Conservation (phyloP, 1,140 invertebrate species). For the Pinna nobilis region DNA sequence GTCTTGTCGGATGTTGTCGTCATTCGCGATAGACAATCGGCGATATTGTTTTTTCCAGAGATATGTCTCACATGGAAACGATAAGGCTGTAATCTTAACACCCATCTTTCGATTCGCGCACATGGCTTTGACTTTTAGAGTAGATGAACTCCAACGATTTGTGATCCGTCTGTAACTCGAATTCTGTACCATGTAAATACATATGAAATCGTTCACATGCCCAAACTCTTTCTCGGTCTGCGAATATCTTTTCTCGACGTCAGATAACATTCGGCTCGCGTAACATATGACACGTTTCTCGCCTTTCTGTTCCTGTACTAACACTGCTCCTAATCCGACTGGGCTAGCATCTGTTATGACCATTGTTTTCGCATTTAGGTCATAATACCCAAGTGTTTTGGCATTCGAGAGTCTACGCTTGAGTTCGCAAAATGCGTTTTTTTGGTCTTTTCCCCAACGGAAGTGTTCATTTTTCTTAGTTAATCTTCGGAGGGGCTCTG, state of each 20-base stretch:
- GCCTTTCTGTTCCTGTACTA: constrained; percentile 28
- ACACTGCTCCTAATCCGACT: constrained; percentile 20
- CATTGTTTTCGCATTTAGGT: constrained; percentile 20
- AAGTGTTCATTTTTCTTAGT: constrained; percentile 28
- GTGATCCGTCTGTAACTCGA: constrained; percentile 61
- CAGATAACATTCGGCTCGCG: constrained; percentile 40
- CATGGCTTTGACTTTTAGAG: constrained; percentile 36
- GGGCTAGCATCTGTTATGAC: constrained; percentile 36
- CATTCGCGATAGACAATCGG: constrained; percentile 21
- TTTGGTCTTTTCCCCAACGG: constrained; percentile 19
- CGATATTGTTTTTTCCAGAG: constrained; percentile 17
- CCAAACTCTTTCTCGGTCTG: constrained; percentile 8
- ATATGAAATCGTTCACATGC: neutral
- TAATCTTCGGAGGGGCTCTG: neutral
- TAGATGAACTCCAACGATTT: constrained; percentile 42
- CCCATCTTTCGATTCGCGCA: constrained; percentile 41
- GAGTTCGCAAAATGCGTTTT: constrained; percentile 19
- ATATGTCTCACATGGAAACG: constrained; percentile 18
- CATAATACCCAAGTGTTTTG: constrained; percentile 26
- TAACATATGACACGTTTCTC: constrained; percentile 53
- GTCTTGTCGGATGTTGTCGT: too few species aligned
- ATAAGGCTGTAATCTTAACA: constrained; percentile 31
- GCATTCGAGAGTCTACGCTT: constrained; percentile 14
- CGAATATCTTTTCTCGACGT: constrained; percentile 18
- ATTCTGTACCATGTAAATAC: constrained; percentile 26